Conservation (phyloP, 2,888 invertebrate species). For the Ennomos fuscantarius region DNA sequence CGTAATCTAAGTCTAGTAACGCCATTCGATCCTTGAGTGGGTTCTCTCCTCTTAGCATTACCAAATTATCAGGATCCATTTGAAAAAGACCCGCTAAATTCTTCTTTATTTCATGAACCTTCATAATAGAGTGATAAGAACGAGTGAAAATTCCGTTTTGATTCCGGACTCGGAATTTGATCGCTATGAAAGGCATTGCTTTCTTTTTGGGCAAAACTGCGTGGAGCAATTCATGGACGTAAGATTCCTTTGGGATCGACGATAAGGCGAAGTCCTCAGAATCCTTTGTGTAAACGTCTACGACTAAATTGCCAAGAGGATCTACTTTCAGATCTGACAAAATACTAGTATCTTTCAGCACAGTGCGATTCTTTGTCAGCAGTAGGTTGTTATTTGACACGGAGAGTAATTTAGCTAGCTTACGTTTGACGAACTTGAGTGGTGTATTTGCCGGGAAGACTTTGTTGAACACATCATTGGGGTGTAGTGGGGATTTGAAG, state of each 20-base stretch:
- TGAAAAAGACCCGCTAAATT: slow-evolving; percentile 86
- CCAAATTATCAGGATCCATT: slow-evolving; percentile 77
- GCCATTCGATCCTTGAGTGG: slow-evolving; percentile 73
- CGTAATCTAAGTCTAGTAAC: slow-evolving; percentile 74
- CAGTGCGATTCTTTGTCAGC: slow-evolving; percentile 71
- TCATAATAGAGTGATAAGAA: slow-evolving; percentile 80
- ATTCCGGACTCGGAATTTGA: slow-evolving; percentile 73
- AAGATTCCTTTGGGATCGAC: slow-evolving; percentile 73
- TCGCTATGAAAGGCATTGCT: slow-evolving; percentile 74
- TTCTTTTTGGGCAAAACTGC: slow-evolving; percentile 72
- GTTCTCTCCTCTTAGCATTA: slow-evolving; percentile 75
- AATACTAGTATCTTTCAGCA: slow-evolving; percentile 70
- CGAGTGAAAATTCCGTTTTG: slow-evolving; percentile 79
- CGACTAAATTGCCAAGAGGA: slow-evolving; percentile 64
- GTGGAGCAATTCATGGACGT: slow-evolving; percentile 72
- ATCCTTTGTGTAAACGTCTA: slow-evolving; percentile 79
- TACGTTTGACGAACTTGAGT: slow-evolving; percentile 73
- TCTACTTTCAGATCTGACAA: slow-evolving; percentile 73
- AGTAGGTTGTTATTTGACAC: slow-evolving; percentile 70
- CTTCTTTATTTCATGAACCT: slow-evolving; percentile 85
- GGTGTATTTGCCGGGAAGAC: slow-evolving; percentile 76
- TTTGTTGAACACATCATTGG: slow-evolving; percentile 71
- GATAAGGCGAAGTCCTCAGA: slow-evolving; percentile 71
- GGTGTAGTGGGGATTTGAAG: slow-evolving; percentile 71
- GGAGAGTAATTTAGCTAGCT: slow-evolving; percentile 72